Percentiles rank a stretch among this genome's conserved stretches.
phyloP scores from a whole-genome alignment of 1,140 invertebrate genomes.

The Plodia interpunctella region DNA sequence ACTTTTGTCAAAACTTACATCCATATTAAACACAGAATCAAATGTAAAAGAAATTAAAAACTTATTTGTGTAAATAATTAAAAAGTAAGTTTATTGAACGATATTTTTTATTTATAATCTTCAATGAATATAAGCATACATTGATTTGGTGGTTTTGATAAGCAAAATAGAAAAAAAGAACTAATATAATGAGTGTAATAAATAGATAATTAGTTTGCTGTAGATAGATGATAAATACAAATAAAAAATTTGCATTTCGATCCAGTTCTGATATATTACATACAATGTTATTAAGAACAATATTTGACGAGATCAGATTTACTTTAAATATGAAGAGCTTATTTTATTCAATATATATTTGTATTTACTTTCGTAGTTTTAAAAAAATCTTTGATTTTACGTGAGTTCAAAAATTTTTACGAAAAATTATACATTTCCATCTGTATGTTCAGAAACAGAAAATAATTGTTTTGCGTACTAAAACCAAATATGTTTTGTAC shows the following conservation, averaged over 20 bases:
- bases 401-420: no score
- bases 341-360: no score
- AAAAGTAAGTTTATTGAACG: not conserved
- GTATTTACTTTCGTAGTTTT: no score
- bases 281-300: no score
- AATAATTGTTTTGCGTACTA: no score
- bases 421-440: no score
- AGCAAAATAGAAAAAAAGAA: constrained; percentile 13
- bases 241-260: not conserved
- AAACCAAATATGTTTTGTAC: no score
- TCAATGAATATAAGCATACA: not conserved
- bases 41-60: not conserved
- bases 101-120: not conserved
- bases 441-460: no score
- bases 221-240: constrained; percentile 25
- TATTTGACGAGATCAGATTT: no score
- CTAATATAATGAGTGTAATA: constrained; percentile 2
- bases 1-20: not conserved
- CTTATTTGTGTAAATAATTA: not conserved
- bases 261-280: no score
- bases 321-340: no score
- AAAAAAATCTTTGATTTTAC: no score
- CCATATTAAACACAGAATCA: not conserved
- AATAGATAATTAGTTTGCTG: constrained; percentile 23
- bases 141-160: not conserved